Evolutionary conservation across 2,797 vertebrate species (phyloP), one percentile per base, ranked within the genome.

Genomic region (Rhadinocentrus ornatus): DNA sequence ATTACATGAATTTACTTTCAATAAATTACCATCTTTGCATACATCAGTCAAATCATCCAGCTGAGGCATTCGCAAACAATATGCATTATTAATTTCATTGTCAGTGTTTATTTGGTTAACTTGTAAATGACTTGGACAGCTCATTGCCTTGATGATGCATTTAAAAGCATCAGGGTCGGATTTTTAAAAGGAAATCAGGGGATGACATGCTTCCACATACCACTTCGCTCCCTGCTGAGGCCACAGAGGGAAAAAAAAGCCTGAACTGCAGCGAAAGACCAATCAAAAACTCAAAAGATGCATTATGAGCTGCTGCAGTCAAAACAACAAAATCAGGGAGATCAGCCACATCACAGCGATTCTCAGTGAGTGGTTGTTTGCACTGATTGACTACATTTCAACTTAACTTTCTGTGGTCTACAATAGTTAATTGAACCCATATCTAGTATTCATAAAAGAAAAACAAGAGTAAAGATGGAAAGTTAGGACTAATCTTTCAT

Each of bases 1-100:
- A 96, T 96, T 95, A 97, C 93, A 96, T 95, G 95, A 96, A 98
- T 97, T 97, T 96, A 96, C 94, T 97, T 97, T 97, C 95, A 97
- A 99, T 97, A 97, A 97, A 97, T 96, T 96, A 97, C 94, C 95
- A 97, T 96, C 96, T 96, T 96, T 96, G 95, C 95, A 97, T 96
- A 96, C 95, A 97, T 98, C 96, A 97, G 95, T 98, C 96, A 98
- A 97, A 96, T 94, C 93, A 95, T 89, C 93, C 94, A 94, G 95
- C 94, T 94, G 93, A 96, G 96, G 95, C 93, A 94, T 95, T 97
- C 95, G 90, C 94, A 96, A 97, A 97, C 96, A 97, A 98, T 96
- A 97, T 97, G 95, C 95, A 97, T 97, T 98, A 99, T 98, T 98
- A 97, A 99, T 97, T 96, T 96, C 96, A 98, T 97, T 97, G 97